These are phyloP conservation scores for Ariopsis seemanni DNA, from an alignment of 2,113 vertebrate genomes.

Conservation along the genomic window DNA sequence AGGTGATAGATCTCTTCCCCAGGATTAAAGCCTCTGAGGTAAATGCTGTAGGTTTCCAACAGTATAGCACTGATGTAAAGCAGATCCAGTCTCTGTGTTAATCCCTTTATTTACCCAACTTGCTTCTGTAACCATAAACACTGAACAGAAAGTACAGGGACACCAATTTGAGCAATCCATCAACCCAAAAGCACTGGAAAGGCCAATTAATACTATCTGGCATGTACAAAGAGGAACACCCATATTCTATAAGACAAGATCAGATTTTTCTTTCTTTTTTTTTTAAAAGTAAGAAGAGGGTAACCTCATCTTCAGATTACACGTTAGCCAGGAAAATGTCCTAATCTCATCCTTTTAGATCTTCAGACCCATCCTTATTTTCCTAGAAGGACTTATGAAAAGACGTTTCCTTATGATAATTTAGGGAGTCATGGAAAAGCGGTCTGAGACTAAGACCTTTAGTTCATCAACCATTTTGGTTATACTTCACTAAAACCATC, in stretches of 20 bases:
- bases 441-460: constrained; percentile 10
- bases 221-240: constrained; percentile 19
- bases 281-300: not conserved
- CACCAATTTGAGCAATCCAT: constrained; percentile 53
- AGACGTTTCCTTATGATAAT: constrained; percentile 9
- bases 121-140: constrained; percentile 57
- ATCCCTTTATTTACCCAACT: constrained; percentile 61
- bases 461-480: constrained; percentile 12
- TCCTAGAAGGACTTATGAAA: constrained; percentile 20
- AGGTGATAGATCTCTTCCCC: constrained; percentile 51
- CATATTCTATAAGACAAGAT: not conserved
- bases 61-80: constrained; percentile 50
- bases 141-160: constrained; percentile 48
- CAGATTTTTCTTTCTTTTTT: not conserved
- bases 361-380: constrained; percentile 21
- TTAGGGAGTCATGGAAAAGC: constrained; percentile 36
- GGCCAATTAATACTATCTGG: constrained; percentile 32
- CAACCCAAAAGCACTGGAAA: constrained; percentile 47
- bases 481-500: not conserved
- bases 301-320: constrained; percentile 12
- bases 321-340: constrained; percentile 28
- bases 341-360: constrained; percentile 14
- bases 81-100: constrained; percentile 54
- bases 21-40: constrained; percentile 48
- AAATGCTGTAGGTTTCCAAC: constrained; percentile 34